These are phyloP conservation scores for Caenorhabditis brenneri DNA, from an alignment of 1,140 invertebrate genomes.

Conservation along the genomic window DNA sequence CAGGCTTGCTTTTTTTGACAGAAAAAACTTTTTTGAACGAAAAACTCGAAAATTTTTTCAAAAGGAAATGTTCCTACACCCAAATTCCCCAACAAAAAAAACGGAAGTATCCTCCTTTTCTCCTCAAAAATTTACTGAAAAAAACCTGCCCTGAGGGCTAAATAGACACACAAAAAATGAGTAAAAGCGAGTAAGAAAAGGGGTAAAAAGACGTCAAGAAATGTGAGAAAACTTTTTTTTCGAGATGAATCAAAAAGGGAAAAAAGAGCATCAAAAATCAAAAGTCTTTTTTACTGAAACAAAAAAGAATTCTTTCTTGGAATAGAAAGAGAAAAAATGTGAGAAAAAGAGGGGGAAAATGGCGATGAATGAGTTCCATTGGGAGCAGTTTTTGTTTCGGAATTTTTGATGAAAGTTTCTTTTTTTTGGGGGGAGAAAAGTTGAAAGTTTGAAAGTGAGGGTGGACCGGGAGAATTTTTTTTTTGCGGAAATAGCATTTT, in stretches of 20 bases:
- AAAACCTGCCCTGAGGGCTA: too few species aligned
- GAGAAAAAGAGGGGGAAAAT: background rate
- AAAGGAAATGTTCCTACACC: too few species aligned
- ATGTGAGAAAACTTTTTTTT: background rate
- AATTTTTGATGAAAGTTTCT: background rate
- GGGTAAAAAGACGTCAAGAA: background rate
- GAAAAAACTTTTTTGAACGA: too few species aligned
- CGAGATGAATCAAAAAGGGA: background rate
- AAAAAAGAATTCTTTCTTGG: background rate
- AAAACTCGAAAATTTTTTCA: too few species aligned
- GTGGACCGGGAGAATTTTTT: too few species aligned
- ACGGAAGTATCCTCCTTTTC: too few species aligned
- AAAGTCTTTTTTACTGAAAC: background rate
- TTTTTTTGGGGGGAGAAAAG: background rate
- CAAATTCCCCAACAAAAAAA: too few species aligned
- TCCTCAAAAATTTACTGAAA: too few species aligned
- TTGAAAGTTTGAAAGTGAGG: background rate
- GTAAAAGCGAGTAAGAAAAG: background rate
- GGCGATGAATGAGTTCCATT: slow-evolving; percentile 31
- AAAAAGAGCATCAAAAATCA: background rate
- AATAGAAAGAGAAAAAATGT: background rate
- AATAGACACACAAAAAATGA: too few species aligned
- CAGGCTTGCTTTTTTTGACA: too few species aligned
- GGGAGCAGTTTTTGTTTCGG: background rate
- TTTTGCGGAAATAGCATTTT: too few species aligned